Evolutionary conservation across 2,888 invertebrate species (phyloP).

Genomic region (Drosophila limbata): DNA sequence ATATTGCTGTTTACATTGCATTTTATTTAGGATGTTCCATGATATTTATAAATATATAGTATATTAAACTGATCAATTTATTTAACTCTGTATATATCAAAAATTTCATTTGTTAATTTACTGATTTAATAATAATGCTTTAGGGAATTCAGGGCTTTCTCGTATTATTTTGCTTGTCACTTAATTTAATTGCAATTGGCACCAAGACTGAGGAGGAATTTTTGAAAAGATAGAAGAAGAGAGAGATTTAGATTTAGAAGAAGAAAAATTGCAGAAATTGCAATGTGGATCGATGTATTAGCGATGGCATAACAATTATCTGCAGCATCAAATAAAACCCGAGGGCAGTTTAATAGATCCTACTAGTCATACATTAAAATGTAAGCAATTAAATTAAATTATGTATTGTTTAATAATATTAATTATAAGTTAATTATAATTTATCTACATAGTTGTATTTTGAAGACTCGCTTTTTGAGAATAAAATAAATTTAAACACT

Average conservation of each 20-base stretch:
- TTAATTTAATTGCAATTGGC: slow-evolving; percentile 76
- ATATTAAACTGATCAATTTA: no score
- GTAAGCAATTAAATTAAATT: neutral
- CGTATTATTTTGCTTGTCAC: slow-evolving; percentile 67
- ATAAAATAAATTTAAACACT: neutral
- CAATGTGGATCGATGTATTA: slow-evolving; percentile 2
- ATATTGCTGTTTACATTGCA: neutral
- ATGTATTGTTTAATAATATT: neutral
- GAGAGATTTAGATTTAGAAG: neutral
- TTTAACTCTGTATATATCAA: no score
- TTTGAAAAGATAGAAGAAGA: neutral
- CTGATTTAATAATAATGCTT: no score
- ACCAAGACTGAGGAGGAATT: neutral
- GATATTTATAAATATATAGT: neutral
- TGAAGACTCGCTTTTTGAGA: no score
- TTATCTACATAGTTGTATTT: neutral
- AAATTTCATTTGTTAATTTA: no score
- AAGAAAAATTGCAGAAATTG: slow-evolving; percentile 6
- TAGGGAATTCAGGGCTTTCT: neutral
- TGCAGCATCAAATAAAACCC: slow-evolving; percentile 56
- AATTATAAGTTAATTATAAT: neutral
- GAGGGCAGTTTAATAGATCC: slow-evolving; percentile 9
- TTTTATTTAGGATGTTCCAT: neutral
- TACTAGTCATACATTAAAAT: neutral
- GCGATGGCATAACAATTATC: slow-evolving; percentile 66